Evolutionary conservation across 2,888 invertebrate genomes (phyloP).

Genomic region (Hypomecis atomaria): DNA sequence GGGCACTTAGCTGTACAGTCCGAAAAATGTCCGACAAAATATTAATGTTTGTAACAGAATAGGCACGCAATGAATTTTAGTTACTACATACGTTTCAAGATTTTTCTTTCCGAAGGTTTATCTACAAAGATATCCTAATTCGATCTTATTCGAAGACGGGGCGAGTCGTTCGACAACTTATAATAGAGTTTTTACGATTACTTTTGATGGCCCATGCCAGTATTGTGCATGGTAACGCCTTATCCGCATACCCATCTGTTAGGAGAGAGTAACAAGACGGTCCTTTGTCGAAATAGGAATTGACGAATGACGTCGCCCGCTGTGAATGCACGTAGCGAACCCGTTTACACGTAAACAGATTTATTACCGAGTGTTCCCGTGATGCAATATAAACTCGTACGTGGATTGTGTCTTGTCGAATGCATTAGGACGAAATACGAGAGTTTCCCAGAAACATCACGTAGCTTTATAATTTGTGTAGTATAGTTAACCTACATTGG

Average conservation of each 20-base stretch:
- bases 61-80: too few species aligned
- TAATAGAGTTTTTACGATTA: neutral
- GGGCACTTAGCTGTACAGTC: too few species aligned
- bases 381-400: slow-evolving; percentile 25
- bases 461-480: neutral
- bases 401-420: slow-evolving; percentile 26
- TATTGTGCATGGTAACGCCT: neutral
- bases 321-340: slow-evolving; percentile 36
- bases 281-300: slow-evolving; percentile 39
- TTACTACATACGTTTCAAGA: too few species aligned
- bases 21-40: too few species aligned
- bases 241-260: slow-evolving; percentile 31
- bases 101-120: too few species aligned
- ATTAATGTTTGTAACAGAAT: too few species aligned
- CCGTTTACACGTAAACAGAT: slow-evolving; percentile 39
- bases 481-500: slow-evolving; percentile 5
- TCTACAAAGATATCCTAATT: too few species aligned
- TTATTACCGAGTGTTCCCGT: slow-evolving; percentile 31
- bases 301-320: slow-evolving; percentile 34
- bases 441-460: slow-evolving; percentile 3
- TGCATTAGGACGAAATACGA: slow-evolving; percentile 26
- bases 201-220: neutral
- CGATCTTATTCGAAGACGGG: too few species aligned
- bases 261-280: slow-evolving; percentile 21
- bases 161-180: too few species aligned